Evolutionary conservation across 35 echinoderm and acorn worm species (phyloP), one percentile per base, ranked within the genome.

Genomic region (Lytechinus variegatus): DNA sequence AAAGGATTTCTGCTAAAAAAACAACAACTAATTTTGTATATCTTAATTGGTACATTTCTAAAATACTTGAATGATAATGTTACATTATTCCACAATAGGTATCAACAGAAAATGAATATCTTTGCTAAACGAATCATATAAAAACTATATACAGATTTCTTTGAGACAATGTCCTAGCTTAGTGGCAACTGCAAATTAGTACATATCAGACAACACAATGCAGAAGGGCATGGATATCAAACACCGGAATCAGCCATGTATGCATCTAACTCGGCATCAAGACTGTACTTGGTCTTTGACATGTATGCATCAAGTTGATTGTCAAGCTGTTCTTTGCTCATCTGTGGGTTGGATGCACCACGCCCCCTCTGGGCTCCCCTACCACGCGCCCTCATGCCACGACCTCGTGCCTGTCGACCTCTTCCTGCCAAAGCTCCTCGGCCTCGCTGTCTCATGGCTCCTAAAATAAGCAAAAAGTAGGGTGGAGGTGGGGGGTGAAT

Each of bases 231-330:
- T 52, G 11, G 87, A 88, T 52, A 28, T 92, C 52, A 92, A 52
- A 92, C 91, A 54, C 53, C 87, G 24, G 96, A 91, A 4, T 98
- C 98, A 8, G 98, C 97, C 98, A 99, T 99, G 95, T 99, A 99
- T 0, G 98, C 96, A 89, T 99, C 98, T 16, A 99, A 61, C 87
- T 99, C 98, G 9, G 98, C 98, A 96, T 99, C 98, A 56, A 99
- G 92, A 89, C 95, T 94, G 93, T 95, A 27, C 51, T 96, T 98
- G 24, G 98, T 99, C n/a, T 98, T 99, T 14, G 98, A 96, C 98
- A 99, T 99, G 96, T 99, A 99, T 6, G 94, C 98, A 95, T 99
- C 98, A 28, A 99, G 86, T 58, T 99, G 96, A 89, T 97, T 98
- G 89, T 99, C 98, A 6, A 99, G 57, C 33, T 98, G 97, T 89